Percentiles rank a stretch among this genome's conserved stretches.
These are phyloP conservation scores for Stenoptilia bipunctidactyla DNA, from an alignment of 2,888 invertebrate species.

Conservation along the genomic window DNA sequence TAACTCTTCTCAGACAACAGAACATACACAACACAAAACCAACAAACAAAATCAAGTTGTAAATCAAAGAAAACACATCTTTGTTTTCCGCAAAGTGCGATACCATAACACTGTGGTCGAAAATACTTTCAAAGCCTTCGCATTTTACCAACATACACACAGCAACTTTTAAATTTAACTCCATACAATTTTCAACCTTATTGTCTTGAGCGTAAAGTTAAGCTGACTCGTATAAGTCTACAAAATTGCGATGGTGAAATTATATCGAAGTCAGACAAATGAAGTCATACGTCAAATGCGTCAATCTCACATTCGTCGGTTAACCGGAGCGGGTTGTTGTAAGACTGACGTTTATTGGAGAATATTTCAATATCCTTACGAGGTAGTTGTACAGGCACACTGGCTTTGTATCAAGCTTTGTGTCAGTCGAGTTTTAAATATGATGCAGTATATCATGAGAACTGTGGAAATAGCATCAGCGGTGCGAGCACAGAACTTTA, in stretches of 20 bases:
- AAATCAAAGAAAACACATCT: conserved; percentile 47
- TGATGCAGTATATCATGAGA: too few relatives aligned
- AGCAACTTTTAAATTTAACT: conserved; percentile 8
- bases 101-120: conserved; percentile 58
- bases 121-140: conserved; percentile 36
- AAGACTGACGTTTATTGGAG: conserved; percentile 55
- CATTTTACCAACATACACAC: conserved; percentile 12
- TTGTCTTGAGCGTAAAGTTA: conserved; percentile 3
- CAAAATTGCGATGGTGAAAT: conserved; percentile 27
- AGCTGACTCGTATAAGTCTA: conserved; percentile 2
- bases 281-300: conserved; percentile 58
- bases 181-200: conserved; percentile 20
- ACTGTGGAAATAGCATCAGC: too few relatives aligned
- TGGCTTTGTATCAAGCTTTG: not conserved
- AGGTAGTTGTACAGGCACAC: conserved; percentile 23
- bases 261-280: conserved; percentile 64
- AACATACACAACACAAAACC: not conserved
- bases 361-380: conserved; percentile 70
- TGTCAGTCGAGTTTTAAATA: too few relatives aligned
- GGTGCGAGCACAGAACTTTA: too few relatives aligned
- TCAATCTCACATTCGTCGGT: conserved; percentile 52
- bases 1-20: too few relatives aligned
- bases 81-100: conserved; percentile 56
- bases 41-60: conserved; percentile 41
- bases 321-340: conserved; percentile 44